phyloP scores from a whole-genome alignment of 2,888 invertebrate species.

The Trichogramma evanescens region DNA sequence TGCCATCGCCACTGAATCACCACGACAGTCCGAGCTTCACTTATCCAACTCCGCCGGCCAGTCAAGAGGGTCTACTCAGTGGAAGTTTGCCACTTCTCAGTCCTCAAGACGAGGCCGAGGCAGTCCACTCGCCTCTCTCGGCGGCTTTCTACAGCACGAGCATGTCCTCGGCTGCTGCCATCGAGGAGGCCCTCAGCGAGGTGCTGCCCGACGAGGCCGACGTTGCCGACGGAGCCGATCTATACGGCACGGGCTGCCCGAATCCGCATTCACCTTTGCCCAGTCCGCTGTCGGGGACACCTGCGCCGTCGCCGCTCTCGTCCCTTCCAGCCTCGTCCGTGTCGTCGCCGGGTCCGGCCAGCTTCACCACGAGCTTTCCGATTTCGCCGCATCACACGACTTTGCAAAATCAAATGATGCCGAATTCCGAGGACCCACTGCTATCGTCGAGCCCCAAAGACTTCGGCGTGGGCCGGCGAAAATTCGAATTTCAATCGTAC shows the following conservation, averaged over 20 bases:
- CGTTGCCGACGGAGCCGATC: slow-evolving; percentile 49
- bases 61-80: slow-evolving; percentile 74
- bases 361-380: slow-evolving; percentile 42
- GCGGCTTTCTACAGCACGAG: slow-evolving; percentile 78
- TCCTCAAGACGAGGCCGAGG: slow-evolving; percentile 52
- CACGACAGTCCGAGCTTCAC: slow-evolving; percentile 70
- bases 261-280: slow-evolving; percentile 21
- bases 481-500: slow-evolving; percentile 56
- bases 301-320: slow-evolving; percentile 51
- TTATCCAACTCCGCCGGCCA: slow-evolving; percentile 83
- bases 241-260: slow-evolving; percentile 39
- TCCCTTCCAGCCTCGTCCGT: slow-evolving; percentile 45
- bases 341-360: slow-evolving; percentile 40
- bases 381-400: slow-evolving; percentile 47
- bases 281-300: slow-evolving; percentile 58
- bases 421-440: slow-evolving; percentile 79
- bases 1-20: slow-evolving; percentile 58
- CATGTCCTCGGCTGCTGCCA: slow-evolving; percentile 80
- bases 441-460: slow-evolving; percentile 78
- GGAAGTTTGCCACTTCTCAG: slow-evolving; percentile 45
- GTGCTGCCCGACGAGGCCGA: slow-evolving; percentile 73
- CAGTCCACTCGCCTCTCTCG: slow-evolving; percentile 68
- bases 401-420: slow-evolving; percentile 76
- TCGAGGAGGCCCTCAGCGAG: slow-evolving; percentile 78
- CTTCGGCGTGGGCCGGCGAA: slow-evolving; percentile 53